Evolutionary conservation across 2,888 invertebrate species (phyloP), one percentile per base, ranked within the genome.

Genomic region (Mesochorus sp.): DNA sequence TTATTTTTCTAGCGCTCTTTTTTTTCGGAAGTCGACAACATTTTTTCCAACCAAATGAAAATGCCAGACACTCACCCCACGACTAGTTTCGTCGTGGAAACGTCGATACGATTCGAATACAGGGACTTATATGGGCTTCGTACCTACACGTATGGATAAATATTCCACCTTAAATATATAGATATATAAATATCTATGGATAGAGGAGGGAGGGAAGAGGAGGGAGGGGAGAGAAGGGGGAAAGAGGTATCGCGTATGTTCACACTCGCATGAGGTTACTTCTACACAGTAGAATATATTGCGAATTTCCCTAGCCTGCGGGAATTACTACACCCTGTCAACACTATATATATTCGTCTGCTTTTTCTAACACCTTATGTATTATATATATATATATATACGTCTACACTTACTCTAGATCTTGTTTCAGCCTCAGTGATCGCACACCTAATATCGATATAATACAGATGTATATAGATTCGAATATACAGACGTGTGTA

Each of bases 221-320:
- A 34, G 34, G 10, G 4, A 26, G 21, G 8, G 19, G 37, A 44
- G 12, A 31, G 19, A 26, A 53, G 6, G 6, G 3, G 8, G 39
- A 66, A 66, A 39, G 21, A 10, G 39, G 8, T 28, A 61, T 37
- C 53, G 66, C 44, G 21, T 62, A 72, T 77, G 72, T 37, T 55
- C 34, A 44, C 37, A 28, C 72, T 61, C 39, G 51, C 31, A 34
- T 49, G 53, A 59, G 44, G 44, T 61, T 53, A 42, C 44, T 47
- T n/a, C n/a, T n/a, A n/a, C 44, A 76, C 53, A 72, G 61, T 67
- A 61, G 66, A 72, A 77, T 67, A 76, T 72, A 67, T 67, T 67
- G 67, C 53, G 55, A 72, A 77, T 77, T 67, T 77, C 72, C 72
- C 72, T 77, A 53, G 72, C 76, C 76, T 67, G 47, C 47, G 72